A percentile compares a stretch with the other conserved stretches of the same genome.
Evolutionary conservation across 2,113 vertebrate species (phyloP).

Genomic region (Neogale vison): DNA sequence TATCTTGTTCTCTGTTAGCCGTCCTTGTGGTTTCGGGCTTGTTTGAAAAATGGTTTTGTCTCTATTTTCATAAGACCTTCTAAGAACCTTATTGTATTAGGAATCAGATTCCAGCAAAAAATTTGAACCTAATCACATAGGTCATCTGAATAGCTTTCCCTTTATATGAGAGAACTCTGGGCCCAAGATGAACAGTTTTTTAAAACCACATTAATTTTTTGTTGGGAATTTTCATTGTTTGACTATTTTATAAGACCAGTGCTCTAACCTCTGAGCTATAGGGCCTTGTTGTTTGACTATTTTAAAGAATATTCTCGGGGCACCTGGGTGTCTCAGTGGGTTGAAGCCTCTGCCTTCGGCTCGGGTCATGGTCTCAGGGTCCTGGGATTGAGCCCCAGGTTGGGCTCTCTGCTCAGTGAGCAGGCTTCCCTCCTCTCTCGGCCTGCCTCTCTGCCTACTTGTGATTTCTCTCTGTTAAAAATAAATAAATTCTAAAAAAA

Average conservation of each 20-base stretch:
- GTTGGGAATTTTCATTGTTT: not conserved
- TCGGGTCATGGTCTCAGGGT: too few species aligned
- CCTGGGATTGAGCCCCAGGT: too few species aligned
- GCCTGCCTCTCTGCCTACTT: too few species aligned
- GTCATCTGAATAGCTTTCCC: not conserved
- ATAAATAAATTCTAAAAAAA: too few species aligned
- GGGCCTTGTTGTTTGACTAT: not conserved
- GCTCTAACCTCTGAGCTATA: too few species aligned
- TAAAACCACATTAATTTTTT: not conserved
- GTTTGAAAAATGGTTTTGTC: not conserved
- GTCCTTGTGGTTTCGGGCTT: not conserved
- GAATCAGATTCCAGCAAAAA: not conserved
- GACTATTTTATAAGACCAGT: not conserved
- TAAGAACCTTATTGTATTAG: not conserved
- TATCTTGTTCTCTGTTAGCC: not conserved
- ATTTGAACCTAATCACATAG: not conserved
- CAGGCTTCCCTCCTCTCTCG: too few species aligned
- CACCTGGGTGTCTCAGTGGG: too few species aligned
- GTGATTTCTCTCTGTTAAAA: too few species aligned
- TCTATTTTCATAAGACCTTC: conserved; percentile 43
- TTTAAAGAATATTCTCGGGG: not conserved
- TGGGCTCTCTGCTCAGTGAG: too few species aligned
- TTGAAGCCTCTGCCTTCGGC: too few species aligned
- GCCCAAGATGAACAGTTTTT: not conserved
- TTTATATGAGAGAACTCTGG: not conserved